Conservation (phyloP, 1,140 invertebrate species). For the Tribolium madens region DNA sequence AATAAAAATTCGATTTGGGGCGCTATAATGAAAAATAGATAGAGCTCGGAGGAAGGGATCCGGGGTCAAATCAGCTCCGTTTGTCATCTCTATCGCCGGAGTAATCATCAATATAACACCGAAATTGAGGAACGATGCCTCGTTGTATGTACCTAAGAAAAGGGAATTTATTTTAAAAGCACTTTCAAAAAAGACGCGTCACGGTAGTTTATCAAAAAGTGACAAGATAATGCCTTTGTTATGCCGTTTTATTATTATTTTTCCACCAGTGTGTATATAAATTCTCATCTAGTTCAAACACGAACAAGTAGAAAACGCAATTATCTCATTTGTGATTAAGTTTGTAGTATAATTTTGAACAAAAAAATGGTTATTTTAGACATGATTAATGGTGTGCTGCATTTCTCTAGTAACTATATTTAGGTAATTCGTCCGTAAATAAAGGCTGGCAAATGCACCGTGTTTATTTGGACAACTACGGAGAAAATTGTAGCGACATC, state of each 20-base stretch:
- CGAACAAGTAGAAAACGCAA: slow-evolving; percentile 28
- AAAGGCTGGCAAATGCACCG: slow-evolving; percentile 9
- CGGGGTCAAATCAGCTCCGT: slow-evolving; percentile 15
- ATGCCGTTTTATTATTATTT: slow-evolving; percentile 33
- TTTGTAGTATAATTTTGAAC: background rate
- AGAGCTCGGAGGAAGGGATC: background rate
- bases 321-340: slow-evolving; percentile 14
- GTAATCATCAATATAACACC: slow-evolving; percentile 27
- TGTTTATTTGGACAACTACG: slow-evolving; percentile 29
- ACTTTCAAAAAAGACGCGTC: slow-evolving; percentile 3
- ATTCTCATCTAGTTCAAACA: slow-evolving; percentile 26
- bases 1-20: slow-evolving; percentile 21
- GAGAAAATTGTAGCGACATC: slow-evolving; percentile 8
- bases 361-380: background rate
- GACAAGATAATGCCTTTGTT: slow-evolving; percentile 37
- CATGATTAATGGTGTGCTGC: slow-evolving; percentile 5
- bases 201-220: slow-evolving; percentile 34
- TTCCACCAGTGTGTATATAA: background rate
- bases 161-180: slow-evolving; percentile 35
- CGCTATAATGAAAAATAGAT: slow-evolving; percentile 14
- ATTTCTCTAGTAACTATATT: slow-evolving; percentile 11
- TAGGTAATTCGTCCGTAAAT: slow-evolving; percentile 10
- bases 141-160: slow-evolving; percentile 13
- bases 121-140: slow-evolving; percentile 24
- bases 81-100: slow-evolving; percentile 30